These are phyloP conservation scores for Tortricodes alternella DNA, from an alignment of 2,888 invertebrate genomes.

Conservation along the genomic window DNA sequence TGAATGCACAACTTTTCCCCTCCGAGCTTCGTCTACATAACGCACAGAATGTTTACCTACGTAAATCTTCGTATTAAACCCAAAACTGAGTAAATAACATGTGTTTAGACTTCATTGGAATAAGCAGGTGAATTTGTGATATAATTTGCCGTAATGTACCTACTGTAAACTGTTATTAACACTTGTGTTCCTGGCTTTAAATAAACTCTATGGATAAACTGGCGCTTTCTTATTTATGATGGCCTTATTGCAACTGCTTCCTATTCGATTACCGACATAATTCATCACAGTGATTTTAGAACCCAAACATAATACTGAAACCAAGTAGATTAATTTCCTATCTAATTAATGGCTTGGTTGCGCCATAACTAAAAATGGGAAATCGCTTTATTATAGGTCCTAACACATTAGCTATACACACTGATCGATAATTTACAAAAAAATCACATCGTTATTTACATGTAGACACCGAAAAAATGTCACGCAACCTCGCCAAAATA, in stretches of 20 bases:
- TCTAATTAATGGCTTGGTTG: too few relatives aligned
- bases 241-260: neutral
- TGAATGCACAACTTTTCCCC: constrained; percentile 11
- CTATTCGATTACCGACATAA: too few relatives aligned
- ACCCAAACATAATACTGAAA: too few relatives aligned
- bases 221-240: constrained; percentile 26
- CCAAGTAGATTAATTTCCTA: too few relatives aligned
- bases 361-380: too few relatives aligned
- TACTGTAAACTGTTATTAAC: constrained; percentile 53
- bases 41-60: neutral
- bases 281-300: too few relatives aligned
- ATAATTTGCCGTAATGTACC: constrained; percentile 44
- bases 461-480: too few relatives aligned
- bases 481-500: too few relatives aligned
- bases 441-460: too few relatives aligned
- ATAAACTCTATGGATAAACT: constrained; percentile 59
- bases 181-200: constrained; percentile 78
- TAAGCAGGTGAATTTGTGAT: constrained; percentile 4
- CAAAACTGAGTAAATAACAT: neutral
- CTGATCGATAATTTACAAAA: too few relatives aligned
- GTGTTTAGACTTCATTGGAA: constrained; percentile 1
- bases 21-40: neutral
- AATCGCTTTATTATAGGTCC: too few relatives aligned
- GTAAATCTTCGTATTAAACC: constrained; percentile 3
- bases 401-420: too few relatives aligned